These are phyloP conservation scores for Tipula lateralis DNA, from an alignment of 2,888 invertebrate species.

Conservation along the genomic window DNA sequence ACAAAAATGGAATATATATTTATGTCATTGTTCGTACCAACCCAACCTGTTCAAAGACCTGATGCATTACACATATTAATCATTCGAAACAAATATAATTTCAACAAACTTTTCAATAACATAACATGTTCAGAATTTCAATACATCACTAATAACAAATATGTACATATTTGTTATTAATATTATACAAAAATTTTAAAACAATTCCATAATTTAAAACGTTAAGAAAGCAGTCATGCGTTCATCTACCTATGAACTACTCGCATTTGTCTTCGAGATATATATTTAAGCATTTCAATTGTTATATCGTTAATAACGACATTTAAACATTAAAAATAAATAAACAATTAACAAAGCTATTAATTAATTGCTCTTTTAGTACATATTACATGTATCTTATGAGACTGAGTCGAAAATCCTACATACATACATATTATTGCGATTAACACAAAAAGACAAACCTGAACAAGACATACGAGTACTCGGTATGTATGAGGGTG, in stretches of 20 bases:
- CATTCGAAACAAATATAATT: not conserved
- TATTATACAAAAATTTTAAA: not conserved
- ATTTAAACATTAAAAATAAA: not conserved
- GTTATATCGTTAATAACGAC: not conserved
- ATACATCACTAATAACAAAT: too few relatives aligned
- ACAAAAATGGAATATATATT: too few relatives aligned
- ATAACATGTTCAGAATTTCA: not conserved
- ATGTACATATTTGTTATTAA: not conserved
- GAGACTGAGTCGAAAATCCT: not conserved
- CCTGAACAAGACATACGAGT: not conserved
- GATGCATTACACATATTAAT: not conserved
- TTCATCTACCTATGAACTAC: not conserved
- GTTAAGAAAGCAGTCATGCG: not conserved
- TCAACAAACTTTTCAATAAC: not conserved
- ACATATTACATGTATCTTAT: not conserved
- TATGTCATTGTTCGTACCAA: too few relatives aligned
- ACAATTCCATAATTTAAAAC: not conserved
- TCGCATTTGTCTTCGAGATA: not conserved
- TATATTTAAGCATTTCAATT: not conserved
- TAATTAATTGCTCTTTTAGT: constrained; percentile 19
- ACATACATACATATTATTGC: not conserved
- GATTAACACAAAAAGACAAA: not conserved
- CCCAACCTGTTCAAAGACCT: too few relatives aligned
- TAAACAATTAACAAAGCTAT: not conserved
- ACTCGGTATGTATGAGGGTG: not conserved